Evolutionary conservation across 2,797 vertebrate genomes (phyloP).

Genomic region (Spondyliosoma cantharus): DNA sequence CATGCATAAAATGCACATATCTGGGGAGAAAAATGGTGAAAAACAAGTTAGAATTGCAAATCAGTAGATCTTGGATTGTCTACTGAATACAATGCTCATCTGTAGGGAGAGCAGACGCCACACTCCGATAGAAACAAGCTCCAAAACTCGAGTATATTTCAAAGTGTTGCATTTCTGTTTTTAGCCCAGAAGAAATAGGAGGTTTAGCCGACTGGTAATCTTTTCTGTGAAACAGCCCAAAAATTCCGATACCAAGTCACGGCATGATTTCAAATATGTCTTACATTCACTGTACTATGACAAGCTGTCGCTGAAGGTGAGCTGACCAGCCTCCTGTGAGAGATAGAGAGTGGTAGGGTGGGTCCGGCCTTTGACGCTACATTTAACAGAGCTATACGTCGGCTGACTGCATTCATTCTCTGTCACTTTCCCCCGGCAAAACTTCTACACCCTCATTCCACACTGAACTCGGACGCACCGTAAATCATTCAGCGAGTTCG

Average conservation of each 20-base stretch:
- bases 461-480: not conserved
- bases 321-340: conserved; percentile 18
- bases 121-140: not conserved
- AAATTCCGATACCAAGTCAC: not conserved
- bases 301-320: conserved; percentile 2
- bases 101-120: conserved; percentile 7
- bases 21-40: conserved; percentile 26
- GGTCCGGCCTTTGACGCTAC: conserved; percentile 8
- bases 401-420: conserved; percentile 22
- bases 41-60: conserved; percentile 59
- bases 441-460: not conserved
- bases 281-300: not conserved
- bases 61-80: conserved; percentile 42
- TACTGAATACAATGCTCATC: conserved; percentile 27
- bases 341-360: not conserved
- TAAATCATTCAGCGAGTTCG: conserved; percentile 24
- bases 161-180: conserved; percentile 9
- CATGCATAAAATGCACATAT: conserved; percentile 50
- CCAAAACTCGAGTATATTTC: not conserved
- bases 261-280: conserved; percentile 1
- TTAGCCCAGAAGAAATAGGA: not conserved
- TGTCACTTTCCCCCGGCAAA: not conserved
- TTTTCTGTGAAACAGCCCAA: conserved; percentile 7
- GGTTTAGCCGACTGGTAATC: conserved; percentile 12
- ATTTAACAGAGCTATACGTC: conserved; percentile 31